A percentile compares a stretch with the other conserved stretches of the same genome.
These are phyloP conservation scores for Ornithorhynchus anatinus DNA, from an alignment of 2,113 vertebrate species.

Conservation along the genomic window DNA sequence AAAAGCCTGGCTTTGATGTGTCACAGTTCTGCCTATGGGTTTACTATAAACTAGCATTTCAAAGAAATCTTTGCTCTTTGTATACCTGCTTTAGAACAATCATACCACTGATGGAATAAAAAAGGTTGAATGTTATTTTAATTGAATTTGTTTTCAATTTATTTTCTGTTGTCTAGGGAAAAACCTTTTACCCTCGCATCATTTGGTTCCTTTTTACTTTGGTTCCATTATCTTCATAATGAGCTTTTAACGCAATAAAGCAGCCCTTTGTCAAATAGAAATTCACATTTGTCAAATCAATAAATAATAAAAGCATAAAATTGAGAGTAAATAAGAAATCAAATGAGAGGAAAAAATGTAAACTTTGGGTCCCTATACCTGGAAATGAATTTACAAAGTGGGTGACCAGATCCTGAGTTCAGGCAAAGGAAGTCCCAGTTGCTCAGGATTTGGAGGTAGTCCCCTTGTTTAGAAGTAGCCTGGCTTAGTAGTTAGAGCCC, in stretches of 20 bases:
- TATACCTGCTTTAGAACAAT: slow-evolving; percentile 56
- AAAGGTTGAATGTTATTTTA: slow-evolving; percentile 78
- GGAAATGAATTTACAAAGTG: not conserved
- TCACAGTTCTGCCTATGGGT: slow-evolving; percentile 24
- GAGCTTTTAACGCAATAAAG: slow-evolving; percentile 70
- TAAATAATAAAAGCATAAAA: slow-evolving; percentile 48
- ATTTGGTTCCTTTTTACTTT: slow-evolving; percentile 75
- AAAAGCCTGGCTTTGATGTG: slow-evolving; percentile 35
- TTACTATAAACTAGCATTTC: slow-evolving; percentile 46
- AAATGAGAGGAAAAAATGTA: slow-evolving; percentile 38
- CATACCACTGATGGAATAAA: slow-evolving; percentile 64
- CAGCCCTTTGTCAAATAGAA: slow-evolving; percentile 58
- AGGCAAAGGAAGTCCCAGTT: too few relatives aligned
- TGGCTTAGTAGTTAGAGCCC: too few relatives aligned
- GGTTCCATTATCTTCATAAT: slow-evolving; percentile 74
- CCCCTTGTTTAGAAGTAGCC: too few relatives aligned
- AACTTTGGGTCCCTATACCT: not conserved
- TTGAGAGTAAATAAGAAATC: slow-evolving; percentile 16
- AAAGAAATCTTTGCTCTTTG: slow-evolving; percentile 32
- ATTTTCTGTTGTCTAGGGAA: slow-evolving; percentile 72
- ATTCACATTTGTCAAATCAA: slow-evolving; percentile 58
- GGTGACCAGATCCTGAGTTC: not conserved
- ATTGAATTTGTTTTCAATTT: slow-evolving; percentile 83
- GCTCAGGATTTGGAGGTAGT: too few relatives aligned
- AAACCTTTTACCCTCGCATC: slow-evolving; percentile 65